Percentiles rank a stretch among this genome's conserved stretches.
phyloP scores from a whole-genome alignment of 2,113 vertebrate species.

The Rhea americana region DNA sequence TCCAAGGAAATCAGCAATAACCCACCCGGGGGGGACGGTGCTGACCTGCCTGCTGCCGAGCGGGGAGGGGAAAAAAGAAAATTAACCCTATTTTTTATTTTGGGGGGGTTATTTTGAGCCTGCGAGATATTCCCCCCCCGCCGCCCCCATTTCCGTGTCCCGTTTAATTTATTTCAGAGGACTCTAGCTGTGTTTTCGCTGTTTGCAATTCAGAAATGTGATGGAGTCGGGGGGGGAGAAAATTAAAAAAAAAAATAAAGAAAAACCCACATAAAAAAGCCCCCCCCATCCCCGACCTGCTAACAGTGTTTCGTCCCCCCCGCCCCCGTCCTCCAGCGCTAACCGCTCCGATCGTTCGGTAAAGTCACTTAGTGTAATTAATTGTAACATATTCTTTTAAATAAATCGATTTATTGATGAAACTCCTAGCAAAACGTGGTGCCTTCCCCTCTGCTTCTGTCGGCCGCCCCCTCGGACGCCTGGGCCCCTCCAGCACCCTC shows the following conservation, averaged over 20 bases:
- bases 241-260: neutral
- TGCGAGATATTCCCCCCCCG: neutral
- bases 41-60: neutral
- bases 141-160: constrained; percentile 8
- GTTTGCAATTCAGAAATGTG: constrained; percentile 74
- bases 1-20: neutral
- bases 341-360: constrained; percentile 77
- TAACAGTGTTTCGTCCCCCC: constrained; percentile 58
- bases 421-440: neutral
- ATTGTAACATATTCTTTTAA: constrained; percentile 97
- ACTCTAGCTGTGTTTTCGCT: constrained; percentile 72
- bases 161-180: constrained; percentile 76
- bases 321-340: constrained; percentile 64
- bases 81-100: neutral
- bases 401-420: constrained; percentile 93
- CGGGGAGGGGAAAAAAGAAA: neutral
- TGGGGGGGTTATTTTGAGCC: neutral
- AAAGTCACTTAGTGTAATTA: constrained; percentile 89
- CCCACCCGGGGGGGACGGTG: too few relatives aligned
- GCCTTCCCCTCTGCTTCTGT: neutral
- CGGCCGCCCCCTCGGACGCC: neutral
- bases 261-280: neutral
- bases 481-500: neutral
- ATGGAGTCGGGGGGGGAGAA: neutral
- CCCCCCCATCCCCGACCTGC: neutral